Conservation (phyloP, 1,140 invertebrate genomes). For the Gonioctena quinquepunctata region DNA sequence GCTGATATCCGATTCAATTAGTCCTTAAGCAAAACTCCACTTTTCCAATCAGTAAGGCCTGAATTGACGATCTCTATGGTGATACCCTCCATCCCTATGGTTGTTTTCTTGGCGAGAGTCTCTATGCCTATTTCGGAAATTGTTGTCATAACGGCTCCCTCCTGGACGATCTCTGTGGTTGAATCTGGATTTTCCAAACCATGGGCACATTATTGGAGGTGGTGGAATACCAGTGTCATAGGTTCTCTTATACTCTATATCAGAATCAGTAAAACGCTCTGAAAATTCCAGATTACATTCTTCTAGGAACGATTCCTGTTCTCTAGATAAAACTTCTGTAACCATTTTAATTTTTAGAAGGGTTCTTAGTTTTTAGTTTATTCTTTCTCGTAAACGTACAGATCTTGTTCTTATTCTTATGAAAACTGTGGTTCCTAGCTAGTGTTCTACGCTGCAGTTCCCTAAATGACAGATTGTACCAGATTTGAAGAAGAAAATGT, state of each 20-base stretch:
- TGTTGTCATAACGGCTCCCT: conserved; percentile 20
- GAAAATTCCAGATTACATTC: conserved; percentile 50
- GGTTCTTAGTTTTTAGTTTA: too few relatives aligned
- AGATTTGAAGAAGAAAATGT: too few relatives aligned
- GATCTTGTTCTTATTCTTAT: too few relatives aligned
- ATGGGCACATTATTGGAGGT: conserved; percentile 48
- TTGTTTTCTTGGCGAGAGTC: conserved; percentile 16
- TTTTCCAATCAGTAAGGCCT: conserved; percentile 1
- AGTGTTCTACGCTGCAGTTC: too few relatives aligned
- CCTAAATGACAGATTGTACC: too few relatives aligned
- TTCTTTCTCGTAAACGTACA: too few relatives aligned
- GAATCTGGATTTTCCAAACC: conserved; percentile 39
- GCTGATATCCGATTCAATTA: too few relatives aligned
- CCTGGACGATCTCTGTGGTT: conserved; percentile 22
- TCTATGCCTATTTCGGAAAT: conserved; percentile 22
- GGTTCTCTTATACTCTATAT: conserved; percentile 45
- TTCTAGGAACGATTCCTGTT: conserved; percentile 47
- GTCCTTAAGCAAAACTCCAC: too few relatives aligned
- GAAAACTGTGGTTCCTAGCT: too few relatives aligned
- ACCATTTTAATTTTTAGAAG: too few relatives aligned
- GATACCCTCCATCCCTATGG: background rate
- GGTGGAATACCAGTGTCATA: conserved; percentile 42
- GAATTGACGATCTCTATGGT: background rate
- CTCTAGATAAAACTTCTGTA: conserved; percentile 28
- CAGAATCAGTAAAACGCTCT: conserved; percentile 45